phyloP scores from a whole-genome alignment of 2,113 vertebrate genomes.

The Syrrhaptes paradoxus region DNA sequence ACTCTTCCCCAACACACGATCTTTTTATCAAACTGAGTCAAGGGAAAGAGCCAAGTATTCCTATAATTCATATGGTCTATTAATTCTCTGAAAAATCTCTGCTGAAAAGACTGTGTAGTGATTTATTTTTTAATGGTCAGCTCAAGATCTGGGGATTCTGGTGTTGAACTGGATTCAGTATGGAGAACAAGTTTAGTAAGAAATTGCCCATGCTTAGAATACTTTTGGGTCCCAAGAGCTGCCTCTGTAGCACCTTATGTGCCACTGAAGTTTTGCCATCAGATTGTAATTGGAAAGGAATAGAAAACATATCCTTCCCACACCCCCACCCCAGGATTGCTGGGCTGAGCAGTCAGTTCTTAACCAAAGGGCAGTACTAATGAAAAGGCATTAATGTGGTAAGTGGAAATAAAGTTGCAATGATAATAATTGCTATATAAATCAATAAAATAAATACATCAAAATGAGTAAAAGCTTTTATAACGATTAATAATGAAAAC shows the following conservation, averaged over 20 bases:
- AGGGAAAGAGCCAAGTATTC: not conserved
- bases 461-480: not conserved
- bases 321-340: not conserved
- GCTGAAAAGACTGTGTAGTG: not conserved
- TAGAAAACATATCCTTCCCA: not conserved
- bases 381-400: not conserved
- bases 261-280: not conserved
- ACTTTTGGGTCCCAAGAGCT: not conserved
- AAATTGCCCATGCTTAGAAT: not conserved
- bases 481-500: constrained; percentile 3
- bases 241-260: not conserved
- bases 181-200: not conserved
- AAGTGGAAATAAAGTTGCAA: not conserved
- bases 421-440: not conserved
- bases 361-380: not conserved
- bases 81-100: not conserved
- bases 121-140: not conserved
- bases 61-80: not conserved
- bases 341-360: not conserved
- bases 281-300: not conserved
- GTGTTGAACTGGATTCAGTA: not conserved
- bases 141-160: not conserved
- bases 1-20: not conserved
- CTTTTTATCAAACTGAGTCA: not conserved
- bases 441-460: constrained; percentile 23